Evolutionary conservation across 2,797 vertebrate species (phyloP), one percentile per base, ranked within the genome.

Genomic region (Perodicticus potto): DNA sequence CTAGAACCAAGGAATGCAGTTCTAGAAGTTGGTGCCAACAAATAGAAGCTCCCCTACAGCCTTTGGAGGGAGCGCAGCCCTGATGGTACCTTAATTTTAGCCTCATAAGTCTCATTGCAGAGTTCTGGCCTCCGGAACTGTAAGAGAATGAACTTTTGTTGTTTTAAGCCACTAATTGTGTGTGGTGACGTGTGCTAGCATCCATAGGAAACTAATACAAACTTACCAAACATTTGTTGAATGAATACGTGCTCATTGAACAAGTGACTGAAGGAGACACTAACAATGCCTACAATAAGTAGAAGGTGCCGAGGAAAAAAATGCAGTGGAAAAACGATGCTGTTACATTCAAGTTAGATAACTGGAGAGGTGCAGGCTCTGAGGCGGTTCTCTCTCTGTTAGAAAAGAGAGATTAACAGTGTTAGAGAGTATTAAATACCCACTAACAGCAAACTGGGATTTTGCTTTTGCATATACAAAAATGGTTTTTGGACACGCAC

Each of bases 31-130:
- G 6, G 45, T 10, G 43, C 6, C 53, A 59, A 40, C 17, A 25
- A 63, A 25, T 3, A 0, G 0, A 16, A 53, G 49, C 34, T 61
- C 55, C 23, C 13, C 5, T 34, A 27, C 19, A 82, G 61, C 29
- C 20, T 27, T 53, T 3, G 4, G 10, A 32, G 43, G 2, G 43
- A 65, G 43, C 0, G 1, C 5, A 6, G 53, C 25, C 27, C 13
- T 22, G 19, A 14, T 5, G 3, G 53, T 19, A 10, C 45, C 23
- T 53, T 84, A 11, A 20, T 20, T 34, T 45, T n/a, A 32, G n/a
- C 20, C 7, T 10, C 4, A 0, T 11, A 6, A 55, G 25, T 55
- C 34, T 86, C 63, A 32, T 55, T 67, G 23, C 61, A 25, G 13
- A n/a, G 34, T 16, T 40, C 37, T 29, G 37, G 27, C 65, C 40